These are phyloP conservation scores for Periophthalmus modestus DNA, from an alignment of 2,113 vertebrate genomes.

Conservation along the genomic window DNA sequence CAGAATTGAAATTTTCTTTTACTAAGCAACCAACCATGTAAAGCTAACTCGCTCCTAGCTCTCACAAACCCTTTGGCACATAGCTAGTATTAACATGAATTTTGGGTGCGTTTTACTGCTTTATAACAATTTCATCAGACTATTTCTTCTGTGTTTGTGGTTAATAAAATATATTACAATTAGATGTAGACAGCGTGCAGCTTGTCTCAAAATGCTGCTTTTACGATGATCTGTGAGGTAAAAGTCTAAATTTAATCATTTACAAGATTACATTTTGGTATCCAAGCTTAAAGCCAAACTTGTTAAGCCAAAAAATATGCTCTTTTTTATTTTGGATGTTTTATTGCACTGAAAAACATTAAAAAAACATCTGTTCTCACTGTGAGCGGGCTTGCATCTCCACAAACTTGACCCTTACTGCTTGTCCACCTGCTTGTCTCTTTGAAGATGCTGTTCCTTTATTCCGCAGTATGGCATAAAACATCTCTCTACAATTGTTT, in stretches of 20 bases:
- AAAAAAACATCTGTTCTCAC: too few species aligned
- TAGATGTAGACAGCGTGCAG: background rate
- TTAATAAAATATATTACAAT: background rate
- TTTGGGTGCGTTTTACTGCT: background rate
- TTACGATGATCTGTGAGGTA: background rate
- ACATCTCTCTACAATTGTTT: too few species aligned
- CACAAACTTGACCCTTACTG: too few species aligned
- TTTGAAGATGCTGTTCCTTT: too few species aligned
- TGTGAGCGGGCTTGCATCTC: too few species aligned
- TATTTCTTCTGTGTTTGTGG: background rate
- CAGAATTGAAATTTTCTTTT: too few species aligned
- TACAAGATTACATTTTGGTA: background rate
- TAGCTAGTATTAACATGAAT: background rate
- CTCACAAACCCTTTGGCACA: background rate
- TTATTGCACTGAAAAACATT: too few species aligned
- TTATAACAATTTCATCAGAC: background rate
- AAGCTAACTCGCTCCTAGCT: background rate
- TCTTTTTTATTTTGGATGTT: too few species aligned
- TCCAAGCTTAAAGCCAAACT: background rate
- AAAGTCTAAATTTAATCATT: background rate
- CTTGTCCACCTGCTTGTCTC: too few species aligned
- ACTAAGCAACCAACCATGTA: background rate
- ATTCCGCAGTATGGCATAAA: too few species aligned
- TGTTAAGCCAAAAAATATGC: too few species aligned
- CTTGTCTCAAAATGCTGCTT: background rate